These are phyloP conservation scores for Phenganax stokvisi DNA, from an alignment of 92 coral and sea anemone genomes.

Conservation along the genomic window DNA sequence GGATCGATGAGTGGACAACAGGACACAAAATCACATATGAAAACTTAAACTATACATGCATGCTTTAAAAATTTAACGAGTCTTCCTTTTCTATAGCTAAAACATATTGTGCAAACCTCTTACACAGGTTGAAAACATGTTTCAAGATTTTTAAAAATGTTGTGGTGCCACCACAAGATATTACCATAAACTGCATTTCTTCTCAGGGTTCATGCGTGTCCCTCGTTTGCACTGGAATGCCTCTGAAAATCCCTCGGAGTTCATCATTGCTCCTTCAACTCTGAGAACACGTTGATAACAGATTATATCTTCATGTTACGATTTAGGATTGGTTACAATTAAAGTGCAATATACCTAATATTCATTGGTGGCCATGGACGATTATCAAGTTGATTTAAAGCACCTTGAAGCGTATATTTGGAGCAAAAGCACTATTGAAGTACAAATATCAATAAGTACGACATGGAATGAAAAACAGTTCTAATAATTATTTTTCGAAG, in stretches of 20 bases:
- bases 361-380: slow-evolving; percentile 33
- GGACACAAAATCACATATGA: too few species aligned
- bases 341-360: slow-evolving; percentile 12
- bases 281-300: neutral
- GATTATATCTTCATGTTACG: too few species aligned
- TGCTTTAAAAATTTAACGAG: too few species aligned
- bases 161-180: neutral
- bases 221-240: slow-evolving; percentile 20
- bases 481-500: neutral
- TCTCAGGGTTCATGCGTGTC: slow-evolving; percentile 28
- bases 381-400: slow-evolving; percentile 32
- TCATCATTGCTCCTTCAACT: slow-evolving; percentile 23
- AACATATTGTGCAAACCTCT: neutral
- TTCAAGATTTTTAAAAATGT: neutral
- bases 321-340: neutral
- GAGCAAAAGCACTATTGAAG: slow-evolving; percentile 20
- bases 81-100: neutral
- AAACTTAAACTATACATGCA: too few species aligned
- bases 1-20: too few species aligned
- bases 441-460: neutral
- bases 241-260: slow-evolving; percentile 18
- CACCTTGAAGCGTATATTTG: slow-evolving; percentile 28
- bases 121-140: neutral
- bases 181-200: slow-evolving; percentile 35
- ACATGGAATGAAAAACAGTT: neutral